Base-by-base conservation (phyloP, 2,797 vertebrate species). In the Pelobates cultripes region DNA sequence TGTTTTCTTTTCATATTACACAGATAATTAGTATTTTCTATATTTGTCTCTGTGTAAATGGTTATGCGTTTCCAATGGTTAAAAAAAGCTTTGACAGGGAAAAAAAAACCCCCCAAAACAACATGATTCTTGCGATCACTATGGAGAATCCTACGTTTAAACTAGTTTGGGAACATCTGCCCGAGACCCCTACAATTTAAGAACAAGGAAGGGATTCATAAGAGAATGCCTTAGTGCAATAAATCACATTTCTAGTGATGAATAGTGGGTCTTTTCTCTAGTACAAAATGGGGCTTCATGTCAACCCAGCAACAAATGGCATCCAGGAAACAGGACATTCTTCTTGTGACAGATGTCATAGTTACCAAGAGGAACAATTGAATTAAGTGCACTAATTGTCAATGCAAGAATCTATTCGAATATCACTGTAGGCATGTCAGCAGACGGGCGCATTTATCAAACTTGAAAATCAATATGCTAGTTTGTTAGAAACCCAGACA, bases 171-270 rank as follows among this genome's bases (percentile, higher is more conserved):
- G 75, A 90, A 89, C 86, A 75, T 53, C 82, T 86, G 87, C 83
- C 71, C 75, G 77, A 88, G 86, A 82, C 28, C 77, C 87, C 80
- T 75, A 12, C 4, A 80, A 70, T 78, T 13, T 13, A 85, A 88
- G 85, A 87, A 89, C 90, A 92, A 90, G 84, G 84, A 85, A 86
- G 75, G 85, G 86, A 89, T 90, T 91, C 87, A 90, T 81, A 76
- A 75, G 82, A 87, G 85, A 89, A 87, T 5, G 77, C 85, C 87
- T 83, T 85, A 81, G 86, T 85, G 85, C 83, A 86, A 88, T 87
- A 91, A 91, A 90, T 91, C 86, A 86, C 84, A 88, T 79, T 75
- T 70, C 86, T 87, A 87, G 84, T 85, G 82, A 89, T 90, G 88
- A 92, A 87, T 85, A 87, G 88, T 47, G 86, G 83, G 86, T 87